Conservation (phyloP, 2,888 invertebrate genomes). For the Galeopsomyia nigrocyanea region DNA sequence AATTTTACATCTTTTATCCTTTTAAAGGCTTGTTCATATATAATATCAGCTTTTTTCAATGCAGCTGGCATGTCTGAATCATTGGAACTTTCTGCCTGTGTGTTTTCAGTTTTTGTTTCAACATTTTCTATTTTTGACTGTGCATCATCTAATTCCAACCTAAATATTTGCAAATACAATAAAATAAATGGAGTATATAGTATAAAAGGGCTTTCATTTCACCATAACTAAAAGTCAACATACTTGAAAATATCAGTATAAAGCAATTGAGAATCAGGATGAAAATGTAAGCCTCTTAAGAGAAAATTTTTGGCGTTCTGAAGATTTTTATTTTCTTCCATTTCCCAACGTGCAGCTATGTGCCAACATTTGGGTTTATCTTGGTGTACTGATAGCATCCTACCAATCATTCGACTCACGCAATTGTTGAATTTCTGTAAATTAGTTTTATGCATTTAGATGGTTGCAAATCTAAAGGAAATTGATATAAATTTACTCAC, state of each 20-base stretch:
- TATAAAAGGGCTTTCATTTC: neutral
- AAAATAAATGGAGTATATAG: constrained; percentile 18
- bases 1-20: constrained; percentile 73
- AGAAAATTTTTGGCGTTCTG: constrained; percentile 80
- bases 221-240: constrained; percentile 18
- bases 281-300: constrained; percentile 82
- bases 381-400: constrained; percentile 76
- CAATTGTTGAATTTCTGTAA: constrained; percentile 61
- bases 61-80: constrained; percentile 57
- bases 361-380: constrained; percentile 84
- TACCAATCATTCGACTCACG: constrained; percentile 65
- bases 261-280: constrained; percentile 77
- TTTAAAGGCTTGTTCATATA: constrained; percentile 75
- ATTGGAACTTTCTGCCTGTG: neutral
- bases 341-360: constrained; percentile 84
- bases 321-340: constrained; percentile 77
- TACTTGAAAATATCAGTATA: constrained; percentile 79
- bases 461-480: constrained; percentile 24
- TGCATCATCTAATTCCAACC: constrained; percentile 56
- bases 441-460: constrained; percentile 32
- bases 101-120: constrained; percentile 32
- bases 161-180: constrained; percentile 39
- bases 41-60: constrained; percentile 73
- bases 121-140: constrained; percentile 46
- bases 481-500: constrained; percentile 62